Percentiles rank a stretch among this genome's conserved stretches.
These are phyloP conservation scores for Morelia viridis DNA, from an alignment of 2,797 vertebrate species.

Conservation along the genomic window DNA sequence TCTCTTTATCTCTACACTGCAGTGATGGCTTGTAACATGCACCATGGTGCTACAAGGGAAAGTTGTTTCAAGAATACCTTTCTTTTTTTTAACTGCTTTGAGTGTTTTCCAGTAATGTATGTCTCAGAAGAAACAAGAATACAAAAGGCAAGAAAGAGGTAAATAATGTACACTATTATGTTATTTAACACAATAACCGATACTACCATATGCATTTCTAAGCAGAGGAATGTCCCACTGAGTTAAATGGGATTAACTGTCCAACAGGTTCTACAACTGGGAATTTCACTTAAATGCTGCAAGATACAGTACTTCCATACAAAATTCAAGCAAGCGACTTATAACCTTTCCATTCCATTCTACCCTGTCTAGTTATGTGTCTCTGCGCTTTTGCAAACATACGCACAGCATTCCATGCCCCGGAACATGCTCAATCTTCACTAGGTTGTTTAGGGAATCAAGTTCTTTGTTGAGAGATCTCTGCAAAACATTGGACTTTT, in stretches of 20 bases:
- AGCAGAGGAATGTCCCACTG: neutral
- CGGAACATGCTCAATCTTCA: neutral
- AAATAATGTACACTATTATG: neutral
- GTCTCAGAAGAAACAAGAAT: neutral
- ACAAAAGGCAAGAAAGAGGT: neutral
- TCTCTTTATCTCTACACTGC: neutral
- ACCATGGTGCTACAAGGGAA: neutral
- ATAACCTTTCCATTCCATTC: neutral
- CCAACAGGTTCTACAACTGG: neutral
- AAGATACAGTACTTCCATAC: neutral
- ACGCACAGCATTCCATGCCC: neutral
- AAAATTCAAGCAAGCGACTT: neutral
- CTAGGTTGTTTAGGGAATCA: neutral
- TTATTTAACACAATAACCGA: neutral
- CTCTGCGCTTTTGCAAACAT: neutral
- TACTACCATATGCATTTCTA: neutral
- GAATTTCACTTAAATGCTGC: neutral
- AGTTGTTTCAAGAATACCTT: neutral
- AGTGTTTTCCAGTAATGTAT: neutral
- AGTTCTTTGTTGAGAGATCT: neutral
- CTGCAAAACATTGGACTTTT: neutral
- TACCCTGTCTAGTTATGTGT: neutral
- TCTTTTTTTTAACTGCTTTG: neutral
- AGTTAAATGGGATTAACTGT: neutral
- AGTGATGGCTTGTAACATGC: neutral